Percentiles rank a stretch among this genome's conserved stretches.
Evolutionary conservation across 2,888 invertebrate species (phyloP).

Genomic region (Ernsta delagoae): DNA sequence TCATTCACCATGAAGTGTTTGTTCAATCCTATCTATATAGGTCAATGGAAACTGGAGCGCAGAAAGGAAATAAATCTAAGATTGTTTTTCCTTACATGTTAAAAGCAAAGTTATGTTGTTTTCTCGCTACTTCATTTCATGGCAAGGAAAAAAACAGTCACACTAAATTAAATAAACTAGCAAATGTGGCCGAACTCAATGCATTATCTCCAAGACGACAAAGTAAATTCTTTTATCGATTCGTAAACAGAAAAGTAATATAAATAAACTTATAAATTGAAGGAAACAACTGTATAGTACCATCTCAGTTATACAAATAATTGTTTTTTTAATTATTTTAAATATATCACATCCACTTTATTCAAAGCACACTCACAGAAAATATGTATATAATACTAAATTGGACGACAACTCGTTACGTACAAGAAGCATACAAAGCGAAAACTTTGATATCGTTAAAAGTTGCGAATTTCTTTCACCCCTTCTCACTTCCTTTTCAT

Average conservation of each 20-base stretch:
- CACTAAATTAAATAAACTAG: background rate
- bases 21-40: conserved; percentile 38
- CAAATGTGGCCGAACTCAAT: background rate
- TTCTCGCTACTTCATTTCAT: conserved; percentile 19
- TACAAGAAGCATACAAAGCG: background rate
- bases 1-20: conserved; percentile 39
- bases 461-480: conserved; percentile 8
- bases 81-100: conserved; percentile 42
- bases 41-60: conserved; percentile 40
- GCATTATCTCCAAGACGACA: too few relatives aligned
- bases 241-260: too few relatives aligned
- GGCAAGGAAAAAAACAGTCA: background rate
- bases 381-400: background rate
- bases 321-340: too few relatives aligned
- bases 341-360: background rate
- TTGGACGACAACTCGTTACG: conserved; percentile 2
- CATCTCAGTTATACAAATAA: too few relatives aligned
- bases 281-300: too few relatives aligned
- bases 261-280: too few relatives aligned
- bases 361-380: conserved; percentile 1
- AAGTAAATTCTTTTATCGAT: too few relatives aligned
- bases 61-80: conserved; percentile 38
- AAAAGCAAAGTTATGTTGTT: conserved; percentile 48
- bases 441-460: conserved; percentile 18
- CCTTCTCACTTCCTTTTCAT: background rate